Percentiles rank a stretch among this genome's conserved stretches.
These are phyloP conservation scores for Agonum fuliginosum DNA, from an alignment of 2,888 invertebrate species.

Conservation along the genomic window DNA sequence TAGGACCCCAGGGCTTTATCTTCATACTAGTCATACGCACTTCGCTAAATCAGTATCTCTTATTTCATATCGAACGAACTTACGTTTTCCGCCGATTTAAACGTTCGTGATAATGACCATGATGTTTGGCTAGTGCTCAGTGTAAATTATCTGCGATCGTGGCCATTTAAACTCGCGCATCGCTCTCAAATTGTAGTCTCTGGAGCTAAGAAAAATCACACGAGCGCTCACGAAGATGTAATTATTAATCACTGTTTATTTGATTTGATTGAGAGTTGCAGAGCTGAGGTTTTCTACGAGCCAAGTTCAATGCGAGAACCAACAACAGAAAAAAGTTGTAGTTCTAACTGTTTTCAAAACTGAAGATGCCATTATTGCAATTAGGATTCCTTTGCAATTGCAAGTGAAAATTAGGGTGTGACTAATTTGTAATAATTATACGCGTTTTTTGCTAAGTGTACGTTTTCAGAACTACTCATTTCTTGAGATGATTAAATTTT, in stretches of 20 bases:
- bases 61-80: neutral
- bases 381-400: no score
- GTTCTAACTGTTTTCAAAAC: no score
- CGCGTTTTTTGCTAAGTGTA: neutral
- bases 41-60: no score
- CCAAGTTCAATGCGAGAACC: neutral
- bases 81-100: slow-evolving; percentile 23
- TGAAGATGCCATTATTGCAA: no score
- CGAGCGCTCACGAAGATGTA: slow-evolving; percentile 16
- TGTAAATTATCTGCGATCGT: slow-evolving; percentile 43
- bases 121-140: slow-evolving; percentile 27
- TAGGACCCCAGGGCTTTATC: no score
- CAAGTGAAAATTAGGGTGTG: no score
- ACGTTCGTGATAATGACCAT: slow-evolving; percentile 39
- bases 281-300: neutral
- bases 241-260: slow-evolving; percentile 29
- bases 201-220: neutral
- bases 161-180: slow-evolving; percentile 26
- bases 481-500: no score
- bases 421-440: neutral
- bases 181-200: slow-evolving; percentile 23
- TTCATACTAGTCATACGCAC: no score
- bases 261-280: slow-evolving; percentile 12
- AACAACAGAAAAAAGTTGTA: no score
- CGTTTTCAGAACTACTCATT: no score